These are phyloP conservation scores for Xestia xanthographa DNA, from an alignment of 2,888 invertebrate genomes.

Conservation along the genomic window DNA sequence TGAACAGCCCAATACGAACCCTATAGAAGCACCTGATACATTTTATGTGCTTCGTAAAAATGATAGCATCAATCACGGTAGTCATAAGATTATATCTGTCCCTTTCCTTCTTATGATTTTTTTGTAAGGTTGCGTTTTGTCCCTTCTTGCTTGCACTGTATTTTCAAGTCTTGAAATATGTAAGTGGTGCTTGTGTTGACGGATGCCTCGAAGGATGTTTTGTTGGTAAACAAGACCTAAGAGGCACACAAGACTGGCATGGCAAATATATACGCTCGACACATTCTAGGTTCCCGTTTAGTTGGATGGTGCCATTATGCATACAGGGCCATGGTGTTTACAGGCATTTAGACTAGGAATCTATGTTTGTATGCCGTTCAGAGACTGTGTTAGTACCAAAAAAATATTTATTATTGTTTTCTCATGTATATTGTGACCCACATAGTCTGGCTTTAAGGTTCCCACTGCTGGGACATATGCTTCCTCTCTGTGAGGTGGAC, in stretches of 20 bases:
- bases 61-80: slow-evolving; percentile 61
- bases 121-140: slow-evolving; percentile 8
- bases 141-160: slow-evolving; percentile 26
- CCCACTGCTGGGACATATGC: too few relatives aligned
- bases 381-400: background rate
- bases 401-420: background rate
- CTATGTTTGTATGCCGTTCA: background rate
- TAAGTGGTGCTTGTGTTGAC: slow-evolving; percentile 24
- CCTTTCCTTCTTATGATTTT: slow-evolving; percentile 10
- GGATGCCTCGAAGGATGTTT: slow-evolving; percentile 18
- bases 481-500: too few relatives aligned
- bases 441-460: too few relatives aligned
- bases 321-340: background rate
- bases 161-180: slow-evolving; percentile 39
- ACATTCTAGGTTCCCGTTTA: slow-evolving; percentile 7
- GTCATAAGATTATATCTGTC: slow-evolving; percentile 28
- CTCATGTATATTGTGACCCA: too few relatives aligned
- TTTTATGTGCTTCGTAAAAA: slow-evolving; percentile 60
- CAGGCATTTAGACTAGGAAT: background rate
- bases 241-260: slow-evolving; percentile 9
- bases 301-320: background rate
- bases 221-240: slow-evolving; percentile 31
- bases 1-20: slow-evolving; percentile 46
- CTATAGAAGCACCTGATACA: slow-evolving; percentile 59
- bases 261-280: slow-evolving; percentile 15